phyloP scores from a whole-genome alignment of 2,888 invertebrate species.

The Tridacna gigas region DNA sequence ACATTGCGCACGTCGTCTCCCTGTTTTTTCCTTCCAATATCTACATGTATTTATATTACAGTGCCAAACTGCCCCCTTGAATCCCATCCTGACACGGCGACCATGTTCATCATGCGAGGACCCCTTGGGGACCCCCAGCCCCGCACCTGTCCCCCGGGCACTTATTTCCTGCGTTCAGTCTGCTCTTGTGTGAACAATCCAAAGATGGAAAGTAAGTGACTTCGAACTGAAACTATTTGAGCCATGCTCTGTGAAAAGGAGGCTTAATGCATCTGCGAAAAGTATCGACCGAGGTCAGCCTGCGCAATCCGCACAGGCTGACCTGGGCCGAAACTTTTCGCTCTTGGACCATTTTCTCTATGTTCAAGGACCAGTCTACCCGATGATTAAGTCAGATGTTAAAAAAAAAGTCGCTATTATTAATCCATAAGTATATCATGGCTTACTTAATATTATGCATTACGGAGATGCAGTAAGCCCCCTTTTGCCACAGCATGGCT shows the following conservation, averaged over 20 bases:
- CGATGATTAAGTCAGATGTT: too few relatives aligned
- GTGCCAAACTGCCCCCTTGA: slow-evolving; percentile 61
- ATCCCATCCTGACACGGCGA: slow-evolving; percentile 53
- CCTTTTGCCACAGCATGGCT: too few relatives aligned
- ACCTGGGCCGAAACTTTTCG: background rate
- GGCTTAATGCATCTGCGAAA: background rate
- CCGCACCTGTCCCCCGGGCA: slow-evolving; percentile 55
- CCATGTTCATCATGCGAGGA: slow-evolving; percentile 64
- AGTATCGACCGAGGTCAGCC: background rate
- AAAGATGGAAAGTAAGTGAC: slow-evolving; percentile 46
- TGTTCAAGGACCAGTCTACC: background rate
- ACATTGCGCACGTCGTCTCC: too few relatives aligned
- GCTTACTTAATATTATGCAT: too few relatives aligned
- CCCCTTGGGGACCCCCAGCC: slow-evolving; percentile 60
- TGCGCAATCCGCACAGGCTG: background rate
- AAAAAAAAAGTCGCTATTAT: too few relatives aligned
- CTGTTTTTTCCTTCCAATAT: too few relatives aligned
- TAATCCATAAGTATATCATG: too few relatives aligned
- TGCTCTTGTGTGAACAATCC: slow-evolving; percentile 61
- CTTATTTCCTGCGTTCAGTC: slow-evolving; percentile 48
- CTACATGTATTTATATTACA: too few relatives aligned
- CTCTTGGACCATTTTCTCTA: background rate
- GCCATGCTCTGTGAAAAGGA: background rate
- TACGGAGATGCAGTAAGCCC: too few relatives aligned
- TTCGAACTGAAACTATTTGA: background rate